Evolutionary conservation across 2,113 vertebrate genomes (phyloP).

Genomic region (Tetrax tetrax): DNA sequence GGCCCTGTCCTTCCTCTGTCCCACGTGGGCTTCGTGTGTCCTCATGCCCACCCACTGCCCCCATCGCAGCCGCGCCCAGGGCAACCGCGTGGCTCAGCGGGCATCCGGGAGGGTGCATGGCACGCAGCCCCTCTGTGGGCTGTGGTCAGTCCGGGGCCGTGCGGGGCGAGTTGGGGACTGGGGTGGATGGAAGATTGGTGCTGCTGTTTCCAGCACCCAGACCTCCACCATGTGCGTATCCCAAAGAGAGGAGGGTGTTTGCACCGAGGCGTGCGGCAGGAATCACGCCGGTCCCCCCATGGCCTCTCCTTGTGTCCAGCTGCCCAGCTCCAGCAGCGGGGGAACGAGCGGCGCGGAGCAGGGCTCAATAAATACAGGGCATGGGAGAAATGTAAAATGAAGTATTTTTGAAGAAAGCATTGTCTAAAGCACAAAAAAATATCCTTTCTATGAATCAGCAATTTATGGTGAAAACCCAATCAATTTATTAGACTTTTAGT

Average conservation of each 20-base stretch:
- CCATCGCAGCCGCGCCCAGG: not conserved
- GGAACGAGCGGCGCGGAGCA: accelerated
- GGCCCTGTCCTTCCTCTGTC: not conserved
- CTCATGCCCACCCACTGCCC: not conserved
- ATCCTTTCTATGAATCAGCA: not conserved
- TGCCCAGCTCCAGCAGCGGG: accelerated
- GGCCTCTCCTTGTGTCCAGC: not conserved
- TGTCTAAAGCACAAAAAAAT: not conserved
- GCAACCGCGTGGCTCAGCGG: accelerated
- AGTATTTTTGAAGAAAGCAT: not conserved
- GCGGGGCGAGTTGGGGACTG: accelerated
- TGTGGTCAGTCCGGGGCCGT: accelerated
- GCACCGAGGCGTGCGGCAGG: not conserved
- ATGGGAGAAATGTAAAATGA: not conserved
- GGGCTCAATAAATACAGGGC: not conserved
- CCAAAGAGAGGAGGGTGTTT: not conserved
- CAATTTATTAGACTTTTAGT: not conserved
- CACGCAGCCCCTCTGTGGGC: accelerated
- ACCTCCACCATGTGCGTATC: not conserved
- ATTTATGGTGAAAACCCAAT: not conserved
- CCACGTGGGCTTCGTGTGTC: accelerated
- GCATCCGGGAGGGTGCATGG: not conserved
- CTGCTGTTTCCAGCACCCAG: not conserved
- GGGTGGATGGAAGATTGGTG: not conserved
- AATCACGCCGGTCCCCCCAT: accelerated